Base-by-base conservation (phyloP, 2,888 invertebrate species). In the Tanaodytes sp. region DNA sequence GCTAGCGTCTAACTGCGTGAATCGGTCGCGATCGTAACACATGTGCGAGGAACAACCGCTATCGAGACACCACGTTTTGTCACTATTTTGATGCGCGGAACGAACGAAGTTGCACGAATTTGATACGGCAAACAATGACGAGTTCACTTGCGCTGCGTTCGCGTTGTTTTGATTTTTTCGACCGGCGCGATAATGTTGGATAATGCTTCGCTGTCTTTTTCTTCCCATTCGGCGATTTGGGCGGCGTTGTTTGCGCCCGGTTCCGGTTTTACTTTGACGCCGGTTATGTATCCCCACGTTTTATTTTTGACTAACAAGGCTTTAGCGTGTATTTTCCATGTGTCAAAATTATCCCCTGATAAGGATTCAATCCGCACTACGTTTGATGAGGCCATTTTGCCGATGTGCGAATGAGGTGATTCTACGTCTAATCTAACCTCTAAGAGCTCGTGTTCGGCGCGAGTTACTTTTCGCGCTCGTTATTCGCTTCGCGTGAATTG, bases 21-120 rank as follows among this genome's bases (percentile, higher is more conserved):
- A 61, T 23, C 19, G 23, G 23, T 42, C 27, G 2, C 49, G 11
- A 23, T 70, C 15, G 1, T 51, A 40, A 18, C 73, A 73, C 11
- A 73, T 14, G 3, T 72, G 72, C 0, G 70, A 68, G 1, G 49
- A 58, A 39, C 64, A 64, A 1, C 67, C 71, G 9, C 66, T 66
- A 30, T 66, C 66, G 4, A 71, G 20, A 18, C 63, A 48, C 45
- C 51, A 70, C 6, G n/a, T 46, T 8, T n/a, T 39, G 30, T 57
- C 30, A 19, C 16, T n/a, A 4, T 49, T n/a, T 1, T 33, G 18
- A 36, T 63, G 19, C 37, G 37, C 18, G 9, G 27, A 12, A 11
- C 27, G 27, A 27, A 9, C 18, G 8, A 37, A n/a, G 9, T 37
- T 27, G 4, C 57, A 46, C 30, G 45, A 37, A 3, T 49, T 42